Conservation (phyloP, 2,888 invertebrate genomes). For the Litoditis marina region DNA sequence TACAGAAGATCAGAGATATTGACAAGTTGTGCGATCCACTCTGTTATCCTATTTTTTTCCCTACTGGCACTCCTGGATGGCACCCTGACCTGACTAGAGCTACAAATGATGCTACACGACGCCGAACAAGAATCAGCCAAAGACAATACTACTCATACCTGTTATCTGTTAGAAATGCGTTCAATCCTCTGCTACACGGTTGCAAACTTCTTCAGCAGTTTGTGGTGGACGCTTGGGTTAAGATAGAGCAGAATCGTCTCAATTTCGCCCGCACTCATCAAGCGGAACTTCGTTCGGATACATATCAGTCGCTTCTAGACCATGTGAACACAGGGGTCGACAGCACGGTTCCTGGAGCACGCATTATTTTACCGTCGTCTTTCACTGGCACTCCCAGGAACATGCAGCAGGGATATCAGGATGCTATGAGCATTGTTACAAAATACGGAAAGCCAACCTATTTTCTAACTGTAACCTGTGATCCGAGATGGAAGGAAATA, state of each 20-base stretch:
- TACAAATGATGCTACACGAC: too few relatives aligned
- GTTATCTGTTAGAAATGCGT: constrained; percentile 29
- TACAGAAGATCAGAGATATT: too few relatives aligned
- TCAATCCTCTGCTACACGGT: constrained; percentile 49
- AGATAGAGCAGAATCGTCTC: constrained; percentile 61
- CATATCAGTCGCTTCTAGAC: too few relatives aligned
- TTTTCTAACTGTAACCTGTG: constrained; percentile 61
- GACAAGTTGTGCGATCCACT: too few relatives aligned
- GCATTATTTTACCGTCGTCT: constrained; percentile 49
- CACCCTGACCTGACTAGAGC: constrained; percentile 13
- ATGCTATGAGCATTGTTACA: constrained; percentile 52
- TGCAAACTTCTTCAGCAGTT: constrained; percentile 59
- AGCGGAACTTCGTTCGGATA: constrained; percentile 47
- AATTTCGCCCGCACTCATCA: constrained; percentile 59
- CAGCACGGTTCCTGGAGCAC: too few relatives aligned
- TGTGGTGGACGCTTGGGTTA: constrained; percentile 62
- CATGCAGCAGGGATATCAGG: constrained; percentile 45
- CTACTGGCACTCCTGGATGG: constrained; percentile 43
- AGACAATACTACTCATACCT: constrained; percentile 40
- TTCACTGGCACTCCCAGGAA: constrained; percentile 61
- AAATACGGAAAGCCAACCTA: constrained; percentile 48
- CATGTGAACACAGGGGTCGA: too few relatives aligned
- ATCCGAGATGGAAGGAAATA: constrained; percentile 59
- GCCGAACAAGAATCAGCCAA: constrained; percentile 32
- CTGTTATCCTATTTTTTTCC: constrained; percentile 63